Percentiles rank a stretch among this genome's conserved stretches.
These are phyloP conservation scores for Scaeva pyrastri DNA, from an alignment of 2,888 invertebrate species.

Conservation along the genomic window DNA sequence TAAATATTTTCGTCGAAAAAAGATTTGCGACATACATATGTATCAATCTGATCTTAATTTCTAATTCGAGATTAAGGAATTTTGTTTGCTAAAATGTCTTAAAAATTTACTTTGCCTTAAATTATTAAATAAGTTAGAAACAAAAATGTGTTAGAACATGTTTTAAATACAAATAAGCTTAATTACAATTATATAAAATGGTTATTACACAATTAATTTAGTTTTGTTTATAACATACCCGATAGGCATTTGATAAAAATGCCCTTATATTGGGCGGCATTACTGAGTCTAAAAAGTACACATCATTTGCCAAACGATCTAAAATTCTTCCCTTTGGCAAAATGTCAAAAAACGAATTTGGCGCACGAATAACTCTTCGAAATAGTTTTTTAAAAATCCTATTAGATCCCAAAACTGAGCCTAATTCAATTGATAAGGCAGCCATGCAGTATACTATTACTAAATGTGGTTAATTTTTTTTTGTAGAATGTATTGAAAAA, in stretches of 20 bases:
- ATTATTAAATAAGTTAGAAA: slow-evolving; percentile 50
- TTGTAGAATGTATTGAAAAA: slow-evolving; percentile 22
- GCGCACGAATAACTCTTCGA: slow-evolving; percentile 84
- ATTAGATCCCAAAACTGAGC: slow-evolving; percentile 84
- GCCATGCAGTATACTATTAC: slow-evolving; percentile 80
- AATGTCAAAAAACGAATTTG: slow-evolving; percentile 87
- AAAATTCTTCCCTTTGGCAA: slow-evolving; percentile 87
- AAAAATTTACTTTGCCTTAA: slow-evolving; percentile 66
- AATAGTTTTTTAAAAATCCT: slow-evolving; percentile 85
- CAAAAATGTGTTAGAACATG: slow-evolving; percentile 4
- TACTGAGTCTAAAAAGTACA: slow-evolving; percentile 85
- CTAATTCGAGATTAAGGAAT: neutral
- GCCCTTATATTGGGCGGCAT: slow-evolving; percentile 83
- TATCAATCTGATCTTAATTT: no score
- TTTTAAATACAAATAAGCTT: slow-evolving; percentile 5
- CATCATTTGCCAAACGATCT: slow-evolving; percentile 86
- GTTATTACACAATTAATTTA: neutral
- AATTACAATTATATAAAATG: neutral
- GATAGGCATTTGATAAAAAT: slow-evolving; percentile 78
- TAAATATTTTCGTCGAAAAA: no score
- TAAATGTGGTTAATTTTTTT: slow-evolving; percentile 60
- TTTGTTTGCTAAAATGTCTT: neutral
- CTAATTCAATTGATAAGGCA: slow-evolving; percentile 83
- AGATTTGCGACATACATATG: no score
- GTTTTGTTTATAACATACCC: slow-evolving; percentile 79